These are phyloP conservation scores for Minunthozetes semirufus DNA, from an alignment of 2,888 invertebrate species.

Conservation along the genomic window DNA sequence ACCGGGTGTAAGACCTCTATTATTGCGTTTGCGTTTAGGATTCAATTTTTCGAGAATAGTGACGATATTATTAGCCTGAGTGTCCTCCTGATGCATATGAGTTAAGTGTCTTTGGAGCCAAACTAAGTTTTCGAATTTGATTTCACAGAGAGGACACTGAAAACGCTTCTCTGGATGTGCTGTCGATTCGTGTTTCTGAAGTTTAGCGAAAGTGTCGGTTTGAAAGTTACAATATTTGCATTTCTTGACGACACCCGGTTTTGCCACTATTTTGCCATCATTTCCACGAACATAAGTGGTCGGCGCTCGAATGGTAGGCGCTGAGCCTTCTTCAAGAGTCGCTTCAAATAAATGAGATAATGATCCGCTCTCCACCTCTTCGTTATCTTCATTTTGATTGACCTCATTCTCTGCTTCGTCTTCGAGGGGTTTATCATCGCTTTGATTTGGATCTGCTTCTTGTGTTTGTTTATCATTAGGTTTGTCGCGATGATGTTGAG, in stretches of 20 bases:
- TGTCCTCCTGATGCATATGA: slow-evolving; percentile 38
- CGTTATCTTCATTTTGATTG: not conserved
- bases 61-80: slow-evolving; percentile 39
- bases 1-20: not conserved
- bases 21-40: slow-evolving; percentile 27
- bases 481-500: slow-evolving; percentile 38
- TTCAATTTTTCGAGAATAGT: slow-evolving; percentile 38
- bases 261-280: not conserved
- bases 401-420: slow-evolving; percentile 21
- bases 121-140: slow-evolving; percentile 40
- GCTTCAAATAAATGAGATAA: not conserved
- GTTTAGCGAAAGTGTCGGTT: slow-evolving; percentile 39
- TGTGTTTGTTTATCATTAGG: slow-evolving; percentile 21
- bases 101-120: slow-evolving; percentile 40
- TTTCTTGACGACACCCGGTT: slow-evolving; percentile 8
- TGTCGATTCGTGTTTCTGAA: slow-evolving; percentile 40
- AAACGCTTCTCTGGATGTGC: slow-evolving; percentile 39
- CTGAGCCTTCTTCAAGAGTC: slow-evolving; percentile 1
- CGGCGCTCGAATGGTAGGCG: not conserved
- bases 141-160: slow-evolving; percentile 41
- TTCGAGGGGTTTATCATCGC: not conserved
- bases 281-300: not conserved
- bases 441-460: not conserved
- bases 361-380: not conserved
- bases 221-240: slow-evolving; percentile 38